Evolutionary conservation across 2,888 invertebrate species (phyloP), one percentile per base, ranked within the genome.

Genomic region (Platynereis dumerilii): DNA sequence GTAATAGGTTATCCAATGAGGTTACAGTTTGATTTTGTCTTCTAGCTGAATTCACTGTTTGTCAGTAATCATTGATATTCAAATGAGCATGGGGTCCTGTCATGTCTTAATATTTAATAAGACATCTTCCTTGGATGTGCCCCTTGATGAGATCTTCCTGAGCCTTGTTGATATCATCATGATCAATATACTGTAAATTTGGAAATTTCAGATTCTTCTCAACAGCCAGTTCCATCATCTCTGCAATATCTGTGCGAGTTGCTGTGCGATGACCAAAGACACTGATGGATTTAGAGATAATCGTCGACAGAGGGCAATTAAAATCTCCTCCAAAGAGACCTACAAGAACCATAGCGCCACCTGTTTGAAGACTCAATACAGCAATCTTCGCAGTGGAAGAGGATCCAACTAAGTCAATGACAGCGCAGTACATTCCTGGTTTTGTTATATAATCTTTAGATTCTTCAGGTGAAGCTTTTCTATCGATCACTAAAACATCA

Each of bases 261-360:
- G 29, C 52, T 24, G 45, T 45, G 1, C 48, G 20, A 17, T 29
- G 52, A 2, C 60, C 60, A 22, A 48, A 24, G 34, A 60, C 29
- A 17, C 28, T 34, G 2, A 60, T 10, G 48, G 60, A 45, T 15
- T 34, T 48, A 5, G 29, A 27, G 10, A 60, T 52, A 28, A 60
- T 27, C 52, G 22, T 48, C n/a, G 60, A 52, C 20, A 60, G 28
- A 17, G 52, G 29, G 1, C 45, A 29, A 2, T 29, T 7, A 20
- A 27, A 24, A 7, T 17, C 22, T 27, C 60, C 60, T 10, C 60
- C 60, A 52, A 52, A 48, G 34, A 60, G 45, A 10, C 60, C 60
- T n/a, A 44, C 26, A 5, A 52, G 24, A 20, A 52, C 53, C n/a
- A 60, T 24, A 1, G 29, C 52, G 28, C 42, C 60, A 7, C 29